Evolutionary conservation across 2,797 vertebrate species (phyloP).

Genomic region (Nannoperca australis): DNA sequence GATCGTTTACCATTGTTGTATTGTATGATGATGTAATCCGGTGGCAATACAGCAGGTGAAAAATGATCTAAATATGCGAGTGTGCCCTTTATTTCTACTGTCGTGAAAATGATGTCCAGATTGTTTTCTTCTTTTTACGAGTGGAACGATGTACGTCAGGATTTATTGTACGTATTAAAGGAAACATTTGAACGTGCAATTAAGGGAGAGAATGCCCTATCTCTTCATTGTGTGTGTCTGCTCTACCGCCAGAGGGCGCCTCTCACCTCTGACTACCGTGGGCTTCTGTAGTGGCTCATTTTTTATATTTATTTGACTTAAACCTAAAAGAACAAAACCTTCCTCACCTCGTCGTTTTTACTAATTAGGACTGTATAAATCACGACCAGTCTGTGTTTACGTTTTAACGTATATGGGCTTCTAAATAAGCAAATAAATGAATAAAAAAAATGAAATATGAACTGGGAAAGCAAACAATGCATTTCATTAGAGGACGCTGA

Average conservation of each 20-base stretch:
- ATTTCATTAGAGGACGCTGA: slow-evolving; percentile 8
- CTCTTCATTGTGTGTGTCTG: neutral
- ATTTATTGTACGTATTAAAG: neutral
- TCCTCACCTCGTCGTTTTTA: too few relatives aligned
- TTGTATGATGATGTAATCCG: slow-evolving; percentile 78
- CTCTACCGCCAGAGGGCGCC: slow-evolving; percentile 70
- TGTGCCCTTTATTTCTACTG: neutral
- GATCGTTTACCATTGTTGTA: slow-evolving; percentile 67
- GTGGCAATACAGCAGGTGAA: slow-evolving; percentile 72
- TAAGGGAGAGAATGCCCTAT: neutral
- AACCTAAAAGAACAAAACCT: neutral
- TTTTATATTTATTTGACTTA: slow-evolving; percentile 18
- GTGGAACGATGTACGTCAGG: neutral
- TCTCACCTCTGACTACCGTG: slow-evolving; percentile 34
- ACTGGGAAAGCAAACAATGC: slow-evolving; percentile 4
- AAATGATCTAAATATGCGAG: slow-evolving; percentile 35
- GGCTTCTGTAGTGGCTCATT: slow-evolving; percentile 11
- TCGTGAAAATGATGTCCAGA: neutral
- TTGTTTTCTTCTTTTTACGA: neutral
- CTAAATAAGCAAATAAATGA: neutral
- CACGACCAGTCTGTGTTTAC: fast-evolving
- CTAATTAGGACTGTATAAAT: too few relatives aligned
- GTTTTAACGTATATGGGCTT: neutral
- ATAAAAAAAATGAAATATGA: neutral
- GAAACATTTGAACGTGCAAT: neutral